Base-by-base conservation (phyloP, 2,888 invertebrate genomes). In the Tenthredo scrophulariae region DNA sequence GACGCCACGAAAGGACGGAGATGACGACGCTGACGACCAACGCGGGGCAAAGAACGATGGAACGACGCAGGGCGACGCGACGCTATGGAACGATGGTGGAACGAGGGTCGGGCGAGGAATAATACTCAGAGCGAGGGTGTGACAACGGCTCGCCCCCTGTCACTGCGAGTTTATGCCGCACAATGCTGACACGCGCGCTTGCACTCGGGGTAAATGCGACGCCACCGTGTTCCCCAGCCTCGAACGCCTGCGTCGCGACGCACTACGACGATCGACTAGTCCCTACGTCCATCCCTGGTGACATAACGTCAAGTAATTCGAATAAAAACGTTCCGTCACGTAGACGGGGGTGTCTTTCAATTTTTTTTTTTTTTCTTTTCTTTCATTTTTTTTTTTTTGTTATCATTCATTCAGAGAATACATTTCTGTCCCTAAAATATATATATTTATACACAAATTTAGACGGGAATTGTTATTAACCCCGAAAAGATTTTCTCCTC, bases 71-170 rank as follows among this genome's bases (percentile, higher is more conserved):
- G 67, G 26, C 70, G 18, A 54, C 54, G 54, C 54, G 18, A 54
- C 10, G 54, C 54, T 54, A 54, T 54, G 54, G 74, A 43, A 74
- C 40, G 40, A 74, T 43, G 40, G n/a, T 22, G 43, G 74, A 43
- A 74, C 74, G 74, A 54, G 82, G 82, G 82, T 43, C n/a, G 83
- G 46, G 43, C 7, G 67, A 67, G 83, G 83, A 70, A 83, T 70
- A 70, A 83, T 65, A 29, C 67, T 46, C 15, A 46, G 40, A 18
- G 83, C 83, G 83, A 88, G 87, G 88, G 88, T 87, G 87, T 88
- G 88, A 90, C 89, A 89, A 89, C 89, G 85, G 86, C 84, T 82
- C 85, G 87, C 83, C 87, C 87, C 89, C 87, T 89, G 90, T 89
- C 90, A 88, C 88, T 88, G 86, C 87, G 87, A 88, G 88, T 90